A percentile compares a stretch with the other conserved stretches of the same genome.
phyloP scores from a whole-genome alignment of 2,113 vertebrate genomes.

The Gobiocypris rarus region DNA sequence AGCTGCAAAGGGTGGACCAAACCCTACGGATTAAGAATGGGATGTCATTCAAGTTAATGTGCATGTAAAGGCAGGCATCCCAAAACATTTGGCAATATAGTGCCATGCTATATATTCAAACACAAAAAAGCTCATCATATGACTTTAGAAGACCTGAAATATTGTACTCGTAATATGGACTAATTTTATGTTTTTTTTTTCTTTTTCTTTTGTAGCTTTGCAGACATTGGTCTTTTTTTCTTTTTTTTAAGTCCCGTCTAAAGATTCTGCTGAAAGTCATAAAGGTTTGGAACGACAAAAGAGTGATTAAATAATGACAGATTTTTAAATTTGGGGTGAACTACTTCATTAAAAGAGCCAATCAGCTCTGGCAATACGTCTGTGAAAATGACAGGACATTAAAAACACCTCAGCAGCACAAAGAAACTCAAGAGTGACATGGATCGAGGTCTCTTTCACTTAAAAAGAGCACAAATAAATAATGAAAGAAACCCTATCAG shows the following conservation, averaged over 20 bases:
- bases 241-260: not conserved
- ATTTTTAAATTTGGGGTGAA: not conserved
- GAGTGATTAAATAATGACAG: not conserved
- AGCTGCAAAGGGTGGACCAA: too few relatives aligned
- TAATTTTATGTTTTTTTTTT: not conserved
- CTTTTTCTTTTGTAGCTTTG: not conserved
- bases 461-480: not conserved
- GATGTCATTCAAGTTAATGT: too few relatives aligned
- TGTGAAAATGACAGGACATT: constrained; percentile 1
- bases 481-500: constrained; percentile 5
- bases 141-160: not conserved
- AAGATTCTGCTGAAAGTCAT: not conserved
- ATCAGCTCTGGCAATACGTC: not conserved
- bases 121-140: not conserved
- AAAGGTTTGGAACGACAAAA: not conserved
- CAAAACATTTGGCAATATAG: too few relatives aligned
- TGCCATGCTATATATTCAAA: not conserved
- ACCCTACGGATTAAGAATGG: too few relatives aligned
- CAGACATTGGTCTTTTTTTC: too few relatives aligned
- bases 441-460: not conserved
- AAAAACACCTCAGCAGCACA: not conserved
- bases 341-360: not conserved
- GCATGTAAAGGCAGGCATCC: too few relatives aligned
- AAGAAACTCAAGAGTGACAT: not conserved
- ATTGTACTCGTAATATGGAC: not conserved